Evolutionary conservation across 1,140 invertebrate genomes (phyloP).

Genomic region (Drosophila pachea): DNA sequence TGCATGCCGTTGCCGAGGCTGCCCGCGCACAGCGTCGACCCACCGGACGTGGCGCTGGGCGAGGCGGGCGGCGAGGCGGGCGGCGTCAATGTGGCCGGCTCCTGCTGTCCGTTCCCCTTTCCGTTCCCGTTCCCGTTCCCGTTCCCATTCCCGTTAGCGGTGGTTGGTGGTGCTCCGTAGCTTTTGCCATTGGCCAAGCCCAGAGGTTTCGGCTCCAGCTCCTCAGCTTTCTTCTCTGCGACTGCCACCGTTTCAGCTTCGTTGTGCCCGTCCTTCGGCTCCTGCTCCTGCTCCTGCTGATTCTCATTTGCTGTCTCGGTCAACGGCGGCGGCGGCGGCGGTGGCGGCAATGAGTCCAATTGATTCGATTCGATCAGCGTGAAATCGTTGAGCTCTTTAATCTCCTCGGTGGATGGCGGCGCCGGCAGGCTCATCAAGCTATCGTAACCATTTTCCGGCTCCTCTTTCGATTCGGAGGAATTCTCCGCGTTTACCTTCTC

Average conservation of each 20-base stretch:
- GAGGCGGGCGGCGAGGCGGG: constrained; percentile 68
- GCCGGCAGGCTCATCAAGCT: constrained; percentile 77
- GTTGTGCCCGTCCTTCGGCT: constrained; percentile 5
- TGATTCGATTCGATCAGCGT: constrained; percentile 67
- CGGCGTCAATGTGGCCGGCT: constrained; percentile 64
- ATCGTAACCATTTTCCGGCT: constrained; percentile 64
- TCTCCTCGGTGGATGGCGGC: constrained; percentile 75
- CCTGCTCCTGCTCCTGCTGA: constrained; percentile 6
- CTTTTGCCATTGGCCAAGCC: constrained; percentile 22
- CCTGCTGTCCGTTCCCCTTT: constrained; percentile 20
- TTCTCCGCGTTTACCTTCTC: constrained; percentile 8
- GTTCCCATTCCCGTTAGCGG: constrained; percentile 12
- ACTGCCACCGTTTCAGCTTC: not conserved
- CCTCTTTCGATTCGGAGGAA: not conserved
- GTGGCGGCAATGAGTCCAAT: constrained; percentile 75
- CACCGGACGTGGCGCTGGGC: constrained; percentile 33
- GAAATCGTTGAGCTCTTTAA: constrained; percentile 72
- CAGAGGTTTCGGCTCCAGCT: constrained; percentile 3
- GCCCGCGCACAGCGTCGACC: constrained; percentile 34
- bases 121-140: constrained; percentile 21
- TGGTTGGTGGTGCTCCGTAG: constrained; percentile 1
- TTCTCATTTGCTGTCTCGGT: constrained; percentile 24
- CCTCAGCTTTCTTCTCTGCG: not conserved
- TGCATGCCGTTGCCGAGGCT: constrained; percentile 59
- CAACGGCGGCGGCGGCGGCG: constrained; percentile 64